Conservation (phyloP, 1,140 invertebrate species). For the Pteromalus puparum region DNA sequence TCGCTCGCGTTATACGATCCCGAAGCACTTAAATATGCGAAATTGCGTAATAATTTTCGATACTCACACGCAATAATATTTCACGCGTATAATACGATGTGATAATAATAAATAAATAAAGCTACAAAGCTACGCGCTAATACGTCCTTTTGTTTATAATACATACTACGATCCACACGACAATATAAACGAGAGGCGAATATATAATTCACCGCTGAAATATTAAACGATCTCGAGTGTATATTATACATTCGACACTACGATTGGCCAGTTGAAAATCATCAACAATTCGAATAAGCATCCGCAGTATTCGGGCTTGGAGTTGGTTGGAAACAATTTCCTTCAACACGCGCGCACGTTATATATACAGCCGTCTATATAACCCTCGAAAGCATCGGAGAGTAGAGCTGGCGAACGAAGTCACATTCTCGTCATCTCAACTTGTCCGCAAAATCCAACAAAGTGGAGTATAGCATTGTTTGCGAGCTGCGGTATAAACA, state of each 20-base stretch:
- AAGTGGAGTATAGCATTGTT: background rate
- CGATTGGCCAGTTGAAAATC: background rate
- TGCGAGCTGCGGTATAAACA: background rate
- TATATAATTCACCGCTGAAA: background rate
- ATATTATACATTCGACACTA: background rate
- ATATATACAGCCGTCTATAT: too few relatives aligned
- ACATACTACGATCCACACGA: too few relatives aligned
- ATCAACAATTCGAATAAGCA: slow-evolving; percentile 1
- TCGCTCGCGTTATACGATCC: too few relatives aligned
- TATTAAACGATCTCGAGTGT: background rate
- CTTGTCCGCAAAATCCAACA: background rate
- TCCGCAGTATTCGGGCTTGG: background rate
- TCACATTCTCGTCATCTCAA: background rate
- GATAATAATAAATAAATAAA: background rate
- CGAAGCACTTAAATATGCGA: too few relatives aligned
- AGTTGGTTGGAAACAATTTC: background rate
- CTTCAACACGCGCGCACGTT: too few relatives aligned
- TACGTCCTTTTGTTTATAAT: background rate
- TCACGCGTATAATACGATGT: background rate
- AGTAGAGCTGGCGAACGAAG: background rate
- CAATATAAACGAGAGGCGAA: background rate
- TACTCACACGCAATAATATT: background rate
- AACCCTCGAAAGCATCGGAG: background rate
- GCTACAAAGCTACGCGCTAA: background rate
- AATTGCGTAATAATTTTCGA: too few relatives aligned